Evolutionary conservation across 2,797 vertebrate species (phyloP), one percentile per base, ranked within the genome.

Genomic region (Nannoperca australis): DNA sequence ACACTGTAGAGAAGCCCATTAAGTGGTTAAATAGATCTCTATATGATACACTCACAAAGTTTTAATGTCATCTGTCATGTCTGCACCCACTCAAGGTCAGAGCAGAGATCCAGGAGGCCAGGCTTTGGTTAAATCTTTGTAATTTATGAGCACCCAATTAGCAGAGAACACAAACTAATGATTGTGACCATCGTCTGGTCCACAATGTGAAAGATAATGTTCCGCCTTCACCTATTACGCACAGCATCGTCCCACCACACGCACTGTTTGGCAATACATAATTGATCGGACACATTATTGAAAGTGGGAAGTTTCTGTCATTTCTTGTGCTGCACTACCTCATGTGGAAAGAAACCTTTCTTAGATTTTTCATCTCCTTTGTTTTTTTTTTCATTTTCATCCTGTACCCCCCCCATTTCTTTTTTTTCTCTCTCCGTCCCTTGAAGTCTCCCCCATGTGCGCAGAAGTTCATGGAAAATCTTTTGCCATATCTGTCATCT

Each of bases 401-500:
- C 70, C 55, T 24, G 13, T 22, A 18, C 7, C 36, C 49, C 36
- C 11, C 38, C 38, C 38, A 30, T 38, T 32, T 18, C 9, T 32
- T 32, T 70, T 58, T 56, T 78, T 64, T 64, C 44, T 27, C 61
- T 76, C 81, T 68, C 77, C 58, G 6, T 87, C 67, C 81, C 83
- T 69, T 87, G 71, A 74, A 78, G 63, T 38, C 24, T 50, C 60
- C 73, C 56, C 34, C 73, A 70, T 84, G 81, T 86, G 82, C 55
- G 55, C 75, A 73, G 70, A 81, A 80, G 85, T 91, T 90, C 91
- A 89, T 91, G 93, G 93, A 94, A 94, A 95, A 93, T 88, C 89
- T 90, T 82, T 83, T 80, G 83, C 90, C 93, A 84, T 93, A 93
- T 94, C 93, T 93, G 93, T 95, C 93, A 95, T 92, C 92, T 94